These are phyloP conservation scores for Gallinago nigripennis DNA, from an alignment of 2,797 vertebrate species.

Conservation along the genomic window DNA sequence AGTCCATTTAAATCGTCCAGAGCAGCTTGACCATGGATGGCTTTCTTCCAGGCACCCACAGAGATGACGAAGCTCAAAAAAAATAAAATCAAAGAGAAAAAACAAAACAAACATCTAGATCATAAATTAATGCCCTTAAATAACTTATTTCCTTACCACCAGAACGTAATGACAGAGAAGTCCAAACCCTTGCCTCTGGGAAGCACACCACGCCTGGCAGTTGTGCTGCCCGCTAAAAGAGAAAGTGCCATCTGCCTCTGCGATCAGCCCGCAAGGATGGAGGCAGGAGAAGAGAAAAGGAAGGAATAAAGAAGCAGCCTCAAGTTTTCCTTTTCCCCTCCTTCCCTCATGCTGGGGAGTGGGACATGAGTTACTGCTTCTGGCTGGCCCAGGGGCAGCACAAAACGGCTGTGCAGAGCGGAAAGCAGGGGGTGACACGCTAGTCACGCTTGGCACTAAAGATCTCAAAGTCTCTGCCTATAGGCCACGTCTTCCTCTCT, in stretches of 20 bases:
- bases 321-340: not conserved
- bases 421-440: rapidly evolving
- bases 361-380: not conserved
- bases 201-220: not conserved
- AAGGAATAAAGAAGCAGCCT: not conserved
- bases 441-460: not conserved
- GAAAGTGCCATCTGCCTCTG: not conserved
- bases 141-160: not conserved
- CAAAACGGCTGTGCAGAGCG: not conserved
- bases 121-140: slow-evolving; percentile 55
- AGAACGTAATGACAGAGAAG: not conserved
- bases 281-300: not conserved
- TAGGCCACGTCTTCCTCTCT: not conserved
- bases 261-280: not conserved
- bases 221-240: not conserved
- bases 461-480: not conserved
- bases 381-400: not conserved
- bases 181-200: not conserved
- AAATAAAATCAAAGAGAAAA: not conserved
- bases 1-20: not conserved
- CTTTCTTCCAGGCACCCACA: slow-evolving; percentile 6
- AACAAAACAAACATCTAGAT: not conserved
- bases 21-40: not conserved
- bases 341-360: not conserved
- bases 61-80: not conserved